Conservation (phyloP, 2,888 invertebrate genomes). For the Folsomia manolachei region DNA sequence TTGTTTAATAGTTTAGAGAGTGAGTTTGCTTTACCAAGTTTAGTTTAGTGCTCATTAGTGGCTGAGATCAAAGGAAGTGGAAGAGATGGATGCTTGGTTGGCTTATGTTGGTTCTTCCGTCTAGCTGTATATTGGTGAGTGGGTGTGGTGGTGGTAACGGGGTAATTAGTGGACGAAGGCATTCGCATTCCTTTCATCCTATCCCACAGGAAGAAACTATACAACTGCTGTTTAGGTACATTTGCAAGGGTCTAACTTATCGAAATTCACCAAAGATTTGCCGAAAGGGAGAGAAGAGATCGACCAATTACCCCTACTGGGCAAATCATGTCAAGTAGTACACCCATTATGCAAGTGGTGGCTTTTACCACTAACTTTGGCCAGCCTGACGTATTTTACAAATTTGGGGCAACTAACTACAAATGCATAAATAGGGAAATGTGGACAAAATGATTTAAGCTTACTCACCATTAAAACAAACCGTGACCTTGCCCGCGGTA, state of each 20-base stretch:
- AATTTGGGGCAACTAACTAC: background rate
- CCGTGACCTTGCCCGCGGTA: slow-evolving; percentile 68
- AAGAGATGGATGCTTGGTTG: background rate
- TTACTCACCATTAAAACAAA: slow-evolving; percentile 74
- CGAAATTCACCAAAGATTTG: background rate
- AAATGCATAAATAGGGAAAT: background rate
- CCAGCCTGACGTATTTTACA: too few relatives aligned
- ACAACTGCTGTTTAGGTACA: too few relatives aligned
- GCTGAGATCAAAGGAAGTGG: background rate
- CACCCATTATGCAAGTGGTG: background rate
- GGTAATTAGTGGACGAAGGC: background rate
- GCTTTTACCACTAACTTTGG: background rate
- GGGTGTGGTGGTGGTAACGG: background rate
- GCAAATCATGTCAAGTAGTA: too few relatives aligned
- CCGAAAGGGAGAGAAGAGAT: too few relatives aligned
- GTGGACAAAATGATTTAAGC: background rate
- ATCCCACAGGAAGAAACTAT: too few relatives aligned
- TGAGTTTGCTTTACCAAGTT: background rate
- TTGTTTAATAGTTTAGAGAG: background rate
- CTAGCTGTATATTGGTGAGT: too few relatives aligned
- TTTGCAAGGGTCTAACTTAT: too few relatives aligned
- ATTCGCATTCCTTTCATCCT: background rate
- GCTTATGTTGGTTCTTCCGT: too few relatives aligned
- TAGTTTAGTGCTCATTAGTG: background rate
- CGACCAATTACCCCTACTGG: background rate